A percentile compares a stretch with the other conserved stretches of the same genome.
These are phyloP conservation scores for Alethe diademata DNA, from an alignment of 2,113 vertebrate species.

Conservation along the genomic window DNA sequence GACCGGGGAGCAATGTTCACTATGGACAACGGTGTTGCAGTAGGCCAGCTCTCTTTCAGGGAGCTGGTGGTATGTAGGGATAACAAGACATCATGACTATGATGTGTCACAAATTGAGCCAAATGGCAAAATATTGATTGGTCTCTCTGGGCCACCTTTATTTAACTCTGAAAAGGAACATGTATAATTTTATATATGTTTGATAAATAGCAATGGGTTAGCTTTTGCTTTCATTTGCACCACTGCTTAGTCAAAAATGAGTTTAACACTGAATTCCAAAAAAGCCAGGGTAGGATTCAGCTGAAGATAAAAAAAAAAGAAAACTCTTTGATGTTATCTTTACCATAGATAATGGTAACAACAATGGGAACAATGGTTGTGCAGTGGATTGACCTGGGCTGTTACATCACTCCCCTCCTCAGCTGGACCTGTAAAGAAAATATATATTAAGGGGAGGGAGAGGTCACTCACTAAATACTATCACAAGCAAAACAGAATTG, in stretches of 20 bases:
- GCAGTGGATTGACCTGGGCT: background rate
- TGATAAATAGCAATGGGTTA: background rate
- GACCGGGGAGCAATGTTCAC: background rate
- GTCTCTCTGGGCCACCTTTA: background rate
- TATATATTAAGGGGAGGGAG: background rate
- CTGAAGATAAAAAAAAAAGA: background rate
- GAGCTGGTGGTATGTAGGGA: too few relatives aligned
- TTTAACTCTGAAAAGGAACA: background rate
- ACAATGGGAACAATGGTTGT: background rate
- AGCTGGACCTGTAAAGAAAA: background rate
- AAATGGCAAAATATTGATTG: background rate
- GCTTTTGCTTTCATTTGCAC: background rate
- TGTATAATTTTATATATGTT: background rate
- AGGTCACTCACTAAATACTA: background rate
- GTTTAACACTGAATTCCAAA: background rate
- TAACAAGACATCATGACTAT: too few relatives aligned
- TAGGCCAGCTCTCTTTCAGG: background rate
- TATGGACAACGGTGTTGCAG: too few relatives aligned
- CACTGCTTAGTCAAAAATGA: background rate
- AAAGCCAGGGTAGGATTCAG: background rate
- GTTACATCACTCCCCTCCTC: background rate
- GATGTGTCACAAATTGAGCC: background rate
- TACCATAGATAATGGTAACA: background rate
- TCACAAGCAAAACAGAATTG: background rate
- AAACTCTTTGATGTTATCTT: background rate